Evolutionary conservation across 2,797 vertebrate genomes (phyloP).

Genomic region (Enteromius anoplus): DNA sequence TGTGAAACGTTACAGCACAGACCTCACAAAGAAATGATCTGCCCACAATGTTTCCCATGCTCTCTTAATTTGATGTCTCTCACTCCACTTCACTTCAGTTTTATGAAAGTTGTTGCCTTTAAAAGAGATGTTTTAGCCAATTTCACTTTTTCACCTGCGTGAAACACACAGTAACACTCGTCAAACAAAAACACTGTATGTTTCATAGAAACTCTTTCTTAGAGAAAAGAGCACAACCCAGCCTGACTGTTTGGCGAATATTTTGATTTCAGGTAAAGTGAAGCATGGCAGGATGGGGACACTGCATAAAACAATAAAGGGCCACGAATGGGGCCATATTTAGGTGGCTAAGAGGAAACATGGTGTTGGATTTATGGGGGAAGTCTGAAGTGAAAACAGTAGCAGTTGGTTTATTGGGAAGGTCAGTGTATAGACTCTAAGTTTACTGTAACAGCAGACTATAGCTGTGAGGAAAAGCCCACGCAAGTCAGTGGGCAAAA

Average conservation of each 20-base stretch:
- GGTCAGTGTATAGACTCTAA: slow-evolving; percentile 42
- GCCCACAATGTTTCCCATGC: slow-evolving; percentile 6
- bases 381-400: slow-evolving; percentile 56
- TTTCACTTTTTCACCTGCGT: not conserved
- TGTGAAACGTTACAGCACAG: not conserved
- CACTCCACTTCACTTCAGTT: not conserved
- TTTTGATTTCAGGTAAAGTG: slow-evolving; percentile 53
- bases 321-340: slow-evolving; percentile 53
- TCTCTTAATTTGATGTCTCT: slow-evolving; percentile 15
- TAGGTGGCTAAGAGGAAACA: slow-evolving; percentile 53
- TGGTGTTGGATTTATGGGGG: slow-evolving; percentile 54
- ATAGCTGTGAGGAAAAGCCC: slow-evolving; percentile 22
- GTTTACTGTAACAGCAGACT: slow-evolving; percentile 20
- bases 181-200: slow-evolving; percentile 7
- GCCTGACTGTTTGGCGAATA: slow-evolving; percentile 4
- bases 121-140: not conserved
- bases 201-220: not conserved
- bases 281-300: slow-evolving; percentile 55
- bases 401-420: slow-evolving; percentile 46
- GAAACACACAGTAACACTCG: not conserved
- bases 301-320: slow-evolving; percentile 58
- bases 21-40: not conserved
- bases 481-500: slow-evolving; percentile 19
- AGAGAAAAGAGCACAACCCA: not conserved
- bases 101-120: slow-evolving; percentile 6